Conservation (phyloP, 2,113 vertebrate species). For the Erythrolamprus reginae region DNA sequence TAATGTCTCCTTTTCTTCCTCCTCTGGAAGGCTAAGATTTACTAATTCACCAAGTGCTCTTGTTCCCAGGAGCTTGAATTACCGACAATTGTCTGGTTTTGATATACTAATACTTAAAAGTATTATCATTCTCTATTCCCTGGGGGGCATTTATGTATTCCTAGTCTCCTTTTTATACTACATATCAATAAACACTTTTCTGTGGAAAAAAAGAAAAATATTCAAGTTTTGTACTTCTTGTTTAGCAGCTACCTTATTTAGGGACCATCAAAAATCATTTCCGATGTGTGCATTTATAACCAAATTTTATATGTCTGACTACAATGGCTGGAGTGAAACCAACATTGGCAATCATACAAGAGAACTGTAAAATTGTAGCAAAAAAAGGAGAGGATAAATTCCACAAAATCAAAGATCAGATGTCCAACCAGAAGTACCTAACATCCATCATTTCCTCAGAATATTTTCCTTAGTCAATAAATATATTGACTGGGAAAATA, state of each 20-base stretch:
- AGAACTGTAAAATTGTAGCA: background rate
- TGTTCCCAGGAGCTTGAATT: conserved; percentile 37
- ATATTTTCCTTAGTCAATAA: too few relatives aligned
- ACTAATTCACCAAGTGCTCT: conserved; percentile 24
- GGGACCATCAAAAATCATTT: background rate
- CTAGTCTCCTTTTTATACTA: conserved; percentile 19
- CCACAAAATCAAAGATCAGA: background rate
- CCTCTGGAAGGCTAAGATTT: conserved; percentile 4
- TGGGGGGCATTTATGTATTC: conserved; percentile 34
- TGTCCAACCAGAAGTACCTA: background rate
- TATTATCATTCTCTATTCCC: conserved; percentile 35
- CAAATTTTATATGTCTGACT: background rate
- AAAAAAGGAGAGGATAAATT: background rate
- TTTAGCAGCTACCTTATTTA: background rate
- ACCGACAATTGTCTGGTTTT: conserved; percentile 24
- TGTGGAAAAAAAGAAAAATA: too few relatives aligned
- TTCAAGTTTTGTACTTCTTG: background rate
- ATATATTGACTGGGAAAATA: background rate
- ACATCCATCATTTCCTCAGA: background rate
- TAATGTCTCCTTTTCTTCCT: background rate
- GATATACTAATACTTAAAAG: too few relatives aligned
- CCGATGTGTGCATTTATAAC: background rate
- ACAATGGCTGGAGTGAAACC: background rate
- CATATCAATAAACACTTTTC: conserved; percentile 50
- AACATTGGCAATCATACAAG: background rate